Conservation (phyloP, 2,797 vertebrate genomes). For the Urophycis tenuis region DNA sequence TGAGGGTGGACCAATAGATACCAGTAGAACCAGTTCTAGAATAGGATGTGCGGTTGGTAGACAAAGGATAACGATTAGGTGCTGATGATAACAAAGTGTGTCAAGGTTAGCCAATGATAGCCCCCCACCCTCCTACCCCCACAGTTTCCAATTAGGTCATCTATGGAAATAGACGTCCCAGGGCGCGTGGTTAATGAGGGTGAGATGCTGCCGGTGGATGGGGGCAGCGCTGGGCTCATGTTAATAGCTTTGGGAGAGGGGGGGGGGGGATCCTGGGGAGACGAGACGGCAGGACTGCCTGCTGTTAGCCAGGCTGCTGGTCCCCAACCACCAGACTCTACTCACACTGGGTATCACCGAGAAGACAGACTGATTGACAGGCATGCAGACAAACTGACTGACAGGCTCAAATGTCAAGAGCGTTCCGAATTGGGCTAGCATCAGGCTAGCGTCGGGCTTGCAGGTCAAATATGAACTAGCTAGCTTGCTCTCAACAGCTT, state of each 20-base stretch:
- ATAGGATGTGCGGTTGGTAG: background rate
- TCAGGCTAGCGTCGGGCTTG: no score
- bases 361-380: background rate
- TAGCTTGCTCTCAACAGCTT: no score
- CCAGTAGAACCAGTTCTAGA: background rate
- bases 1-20: background rate
- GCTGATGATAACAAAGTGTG: constrained; percentile 36
- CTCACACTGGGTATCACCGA: no score
- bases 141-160: constrained; percentile 64
- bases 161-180: constrained; percentile 66
- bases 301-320: no score
- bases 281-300: no score
- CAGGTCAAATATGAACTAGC: no score
- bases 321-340: no score
- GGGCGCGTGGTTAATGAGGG: constrained; percentile 56
- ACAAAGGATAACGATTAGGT: background rate
- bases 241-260: background rate
- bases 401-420: background rate
- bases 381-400: background rate
- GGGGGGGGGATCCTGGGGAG: no score
- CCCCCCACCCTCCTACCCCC: constrained; percentile 13
- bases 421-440: no score
- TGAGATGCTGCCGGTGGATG: constrained; percentile 24
- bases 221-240: no score
- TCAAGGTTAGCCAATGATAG: constrained; percentile 60